Conservation (phyloP, 1,140 invertebrate species). For the Platyscapa corneri region DNA sequence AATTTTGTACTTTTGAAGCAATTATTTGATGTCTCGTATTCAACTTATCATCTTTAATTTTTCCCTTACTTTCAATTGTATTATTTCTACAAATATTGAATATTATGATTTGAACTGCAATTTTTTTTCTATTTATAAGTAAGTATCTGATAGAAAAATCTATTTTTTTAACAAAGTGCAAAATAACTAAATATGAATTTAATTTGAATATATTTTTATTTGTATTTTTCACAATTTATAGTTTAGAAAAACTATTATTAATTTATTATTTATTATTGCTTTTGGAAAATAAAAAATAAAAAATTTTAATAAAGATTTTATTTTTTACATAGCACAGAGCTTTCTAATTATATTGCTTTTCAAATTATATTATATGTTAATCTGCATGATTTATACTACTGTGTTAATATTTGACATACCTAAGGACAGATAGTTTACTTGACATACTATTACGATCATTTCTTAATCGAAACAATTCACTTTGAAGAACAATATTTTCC, state of each 20-base stretch:
- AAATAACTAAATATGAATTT: no score
- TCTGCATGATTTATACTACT: not conserved
- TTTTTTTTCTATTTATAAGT: no score
- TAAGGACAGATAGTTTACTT: conserved; percentile 3
- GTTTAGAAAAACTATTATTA: not conserved
- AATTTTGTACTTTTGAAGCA: conserved; percentile 53
- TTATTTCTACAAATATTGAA: not conserved
- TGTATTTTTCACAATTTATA: not conserved
- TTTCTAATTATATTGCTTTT: no score
- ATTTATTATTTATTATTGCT: no score
- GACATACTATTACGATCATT: conserved; percentile 43
- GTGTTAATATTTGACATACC: conserved; percentile 42
- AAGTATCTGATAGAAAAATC: no score
- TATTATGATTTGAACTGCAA: no score
- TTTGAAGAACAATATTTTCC: conserved; percentile 65
- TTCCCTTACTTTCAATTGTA: not conserved
- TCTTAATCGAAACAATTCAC: conserved; percentile 54
- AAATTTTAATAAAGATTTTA: no score
- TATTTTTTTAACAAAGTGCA: no score
- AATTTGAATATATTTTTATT: no score
- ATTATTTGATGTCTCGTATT: conserved; percentile 44
- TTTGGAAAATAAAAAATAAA: no score
- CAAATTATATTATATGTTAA: no score
- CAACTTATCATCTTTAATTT: conserved; percentile 19
- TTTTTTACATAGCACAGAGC: no score